Conservation (phyloP, 2,797 vertebrate species). For the Orestias chungarensis region DNA sequence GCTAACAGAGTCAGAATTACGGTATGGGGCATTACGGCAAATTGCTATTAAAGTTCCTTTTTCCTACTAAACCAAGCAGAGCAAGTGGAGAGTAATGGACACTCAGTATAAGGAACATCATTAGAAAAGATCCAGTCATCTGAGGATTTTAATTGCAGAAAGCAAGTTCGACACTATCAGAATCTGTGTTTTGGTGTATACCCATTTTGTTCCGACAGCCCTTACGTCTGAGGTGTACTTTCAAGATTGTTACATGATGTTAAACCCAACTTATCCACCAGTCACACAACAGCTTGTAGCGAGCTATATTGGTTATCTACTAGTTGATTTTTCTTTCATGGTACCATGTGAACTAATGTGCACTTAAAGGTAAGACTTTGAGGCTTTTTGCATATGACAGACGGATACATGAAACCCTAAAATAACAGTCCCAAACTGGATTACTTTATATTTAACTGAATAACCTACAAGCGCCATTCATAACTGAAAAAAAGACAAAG, state of each 20-base stretch:
- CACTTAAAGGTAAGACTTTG: slow-evolving; percentile 40
- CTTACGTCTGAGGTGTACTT: neutral
- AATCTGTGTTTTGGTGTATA: slow-evolving; percentile 42
- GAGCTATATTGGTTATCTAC: slow-evolving; percentile 20
- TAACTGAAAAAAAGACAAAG: slow-evolving; percentile 18
- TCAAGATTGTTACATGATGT: neutral
- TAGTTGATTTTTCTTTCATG: slow-evolving; percentile 13
- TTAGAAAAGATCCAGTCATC: slow-evolving; percentile 79
- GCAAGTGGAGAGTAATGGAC: slow-evolving; percentile 77
- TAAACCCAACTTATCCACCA: slow-evolving; percentile 2
- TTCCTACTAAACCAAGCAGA: slow-evolving; percentile 57
- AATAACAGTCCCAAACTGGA: slow-evolving; percentile 35
- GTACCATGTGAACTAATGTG: slow-evolving; percentile 40
- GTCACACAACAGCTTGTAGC: slow-evolving; percentile 17
- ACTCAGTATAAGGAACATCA: slow-evolving; percentile 77
- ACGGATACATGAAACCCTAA: slow-evolving; percentile 43
- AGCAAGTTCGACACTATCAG: slow-evolving; percentile 42
- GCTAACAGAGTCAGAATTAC: slow-evolving; percentile 84
- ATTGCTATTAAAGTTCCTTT: slow-evolving; percentile 83
- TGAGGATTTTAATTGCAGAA: slow-evolving; percentile 75
- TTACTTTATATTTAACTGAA: slow-evolving; percentile 56
- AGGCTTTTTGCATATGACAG: slow-evolving; percentile 29
- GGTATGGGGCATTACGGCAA: slow-evolving; percentile 82
- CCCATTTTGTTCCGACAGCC: slow-evolving; percentile 30
- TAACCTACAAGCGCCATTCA: slow-evolving; percentile 23